phyloP scores from a whole-genome alignment of 2,888 invertebrate genomes.

The Hydropsyche betteni region DNA sequence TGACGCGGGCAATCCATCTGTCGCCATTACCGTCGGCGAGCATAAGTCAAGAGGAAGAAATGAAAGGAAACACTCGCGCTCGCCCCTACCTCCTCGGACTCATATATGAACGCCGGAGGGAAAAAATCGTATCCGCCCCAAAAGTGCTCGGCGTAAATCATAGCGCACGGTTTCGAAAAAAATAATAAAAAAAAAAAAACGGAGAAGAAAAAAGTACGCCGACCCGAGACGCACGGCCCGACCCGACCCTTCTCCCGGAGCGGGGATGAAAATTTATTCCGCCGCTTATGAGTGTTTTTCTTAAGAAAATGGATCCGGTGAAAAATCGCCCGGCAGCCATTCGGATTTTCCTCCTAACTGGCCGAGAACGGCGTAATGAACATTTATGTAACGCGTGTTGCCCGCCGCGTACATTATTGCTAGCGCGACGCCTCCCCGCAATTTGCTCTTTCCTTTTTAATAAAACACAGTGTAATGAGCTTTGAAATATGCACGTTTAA shows the following conservation, averaged over 20 bases:
- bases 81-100: not conserved
- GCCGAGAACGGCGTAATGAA: conserved; percentile 37
- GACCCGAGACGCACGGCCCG: conserved; percentile 16
- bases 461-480: conserved; percentile 1
- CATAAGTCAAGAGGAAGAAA: conserved; percentile 47
- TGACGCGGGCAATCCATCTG: conserved; percentile 50
- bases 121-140: conserved; percentile 38
- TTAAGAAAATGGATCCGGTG: conserved; percentile 49
- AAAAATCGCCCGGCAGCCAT: conserved; percentile 47
- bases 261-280: conserved; percentile 49
- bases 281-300: conserved; percentile 51
- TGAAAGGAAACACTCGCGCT: conserved; percentile 43
- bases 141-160: conserved; percentile 50
- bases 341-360: conserved; percentile 36
- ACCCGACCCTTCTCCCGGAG: conserved; percentile 26
- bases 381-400: conserved; percentile 29
- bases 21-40: conserved; percentile 45
- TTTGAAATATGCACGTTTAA: not conserved
- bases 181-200: not conserved
- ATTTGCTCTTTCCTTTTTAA: conserved; percentile 20
- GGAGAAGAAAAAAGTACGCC: conserved; percentile 28
- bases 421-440: not conserved
- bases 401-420: conserved; percentile 17
- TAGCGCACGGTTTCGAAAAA: conserved; percentile 13
- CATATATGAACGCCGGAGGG: conserved; percentile 27